Evolutionary conservation across 2,113 vertebrate genomes (phyloP).

Genomic region (Actenoides hombroni): DNA sequence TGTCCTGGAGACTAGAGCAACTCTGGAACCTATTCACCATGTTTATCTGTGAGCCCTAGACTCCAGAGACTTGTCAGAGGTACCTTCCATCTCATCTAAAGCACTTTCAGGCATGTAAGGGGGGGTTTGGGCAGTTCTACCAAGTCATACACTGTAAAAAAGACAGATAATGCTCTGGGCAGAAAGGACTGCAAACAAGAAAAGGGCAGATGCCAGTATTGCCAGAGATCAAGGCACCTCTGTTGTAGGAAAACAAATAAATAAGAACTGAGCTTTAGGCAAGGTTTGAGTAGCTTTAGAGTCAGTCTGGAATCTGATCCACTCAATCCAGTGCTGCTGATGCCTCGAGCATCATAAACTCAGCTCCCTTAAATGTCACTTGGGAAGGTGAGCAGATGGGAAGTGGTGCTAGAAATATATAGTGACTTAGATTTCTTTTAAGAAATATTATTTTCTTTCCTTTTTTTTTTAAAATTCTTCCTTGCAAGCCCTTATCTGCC

Average conservation of each 20-base stretch:
- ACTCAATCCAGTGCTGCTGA: conserved; percentile 42
- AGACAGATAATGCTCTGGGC: neutral
- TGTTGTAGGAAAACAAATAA: conserved; percentile 26
- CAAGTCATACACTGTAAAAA: neutral
- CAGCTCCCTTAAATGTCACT: conserved; percentile 3
- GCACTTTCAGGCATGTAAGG: neutral
- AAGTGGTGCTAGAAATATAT: conserved; percentile 24
- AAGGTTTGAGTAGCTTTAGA: conserved; percentile 28
- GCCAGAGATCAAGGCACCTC: conserved; percentile 17
- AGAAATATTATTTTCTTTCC: neutral
- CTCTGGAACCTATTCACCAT: accelerated
- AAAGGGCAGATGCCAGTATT: conserved; percentile 41
- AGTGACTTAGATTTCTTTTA: neutral
- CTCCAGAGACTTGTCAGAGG: neutral
- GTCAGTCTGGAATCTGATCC: conserved; percentile 52
- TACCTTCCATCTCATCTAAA: neutral
- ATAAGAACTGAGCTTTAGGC: conserved; percentile 50
- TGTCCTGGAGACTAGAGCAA: neutral
- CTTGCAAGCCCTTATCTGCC: neutral
- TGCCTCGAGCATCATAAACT: conserved; percentile 41
- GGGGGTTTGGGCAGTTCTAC: neutral
- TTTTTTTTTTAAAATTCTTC: neutral
- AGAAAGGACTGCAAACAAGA: neutral
- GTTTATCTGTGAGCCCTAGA: neutral
- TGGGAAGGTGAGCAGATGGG: conserved; percentile 44